phyloP scores from a whole-genome alignment of 2,888 invertebrate genomes.

The Fragum fragum region DNA sequence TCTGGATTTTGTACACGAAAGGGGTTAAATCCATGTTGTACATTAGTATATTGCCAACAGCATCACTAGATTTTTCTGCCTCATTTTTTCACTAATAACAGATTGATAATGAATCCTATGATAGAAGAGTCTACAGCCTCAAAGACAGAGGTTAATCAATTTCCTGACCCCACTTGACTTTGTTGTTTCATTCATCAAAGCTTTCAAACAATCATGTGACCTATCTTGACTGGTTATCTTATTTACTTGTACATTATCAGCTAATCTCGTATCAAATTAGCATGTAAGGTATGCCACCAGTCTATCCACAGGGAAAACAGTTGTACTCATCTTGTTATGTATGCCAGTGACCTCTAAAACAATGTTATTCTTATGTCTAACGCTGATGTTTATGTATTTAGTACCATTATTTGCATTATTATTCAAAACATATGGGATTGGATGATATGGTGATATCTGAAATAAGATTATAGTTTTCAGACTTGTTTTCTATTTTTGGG shows the following conservation, averaged over 20 bases:
- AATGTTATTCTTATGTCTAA: slow-evolving; percentile 6
- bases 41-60: no score
- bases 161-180: neutral
- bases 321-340: slow-evolving; percentile 15
- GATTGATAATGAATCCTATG: no score
- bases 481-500: no score
- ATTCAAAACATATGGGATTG: slow-evolving; percentile 2
- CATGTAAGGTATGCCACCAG: slow-evolving; percentile 26
- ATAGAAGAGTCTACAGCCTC: neutral
- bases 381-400: neutral
- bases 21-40: no score
- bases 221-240: slow-evolving; percentile 25
- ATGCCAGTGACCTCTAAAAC: neutral
- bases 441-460: no score
- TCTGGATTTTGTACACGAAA: no score
- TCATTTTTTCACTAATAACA: no score
- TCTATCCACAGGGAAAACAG: slow-evolving; percentile 25
- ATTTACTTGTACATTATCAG: slow-evolving; percentile 22
- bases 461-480: no score
- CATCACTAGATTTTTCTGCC: no score
- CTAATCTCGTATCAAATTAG: slow-evolving; percentile 19
- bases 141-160: slow-evolving; percentile 1
- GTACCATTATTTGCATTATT: neutral
- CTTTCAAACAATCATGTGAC: slow-evolving; percentile 12
- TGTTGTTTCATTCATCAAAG: slow-evolving; percentile 23